These are phyloP conservation scores for Gambusia affinis DNA, from an alignment of 2,113 vertebrate species.

Conservation along the genomic window DNA sequence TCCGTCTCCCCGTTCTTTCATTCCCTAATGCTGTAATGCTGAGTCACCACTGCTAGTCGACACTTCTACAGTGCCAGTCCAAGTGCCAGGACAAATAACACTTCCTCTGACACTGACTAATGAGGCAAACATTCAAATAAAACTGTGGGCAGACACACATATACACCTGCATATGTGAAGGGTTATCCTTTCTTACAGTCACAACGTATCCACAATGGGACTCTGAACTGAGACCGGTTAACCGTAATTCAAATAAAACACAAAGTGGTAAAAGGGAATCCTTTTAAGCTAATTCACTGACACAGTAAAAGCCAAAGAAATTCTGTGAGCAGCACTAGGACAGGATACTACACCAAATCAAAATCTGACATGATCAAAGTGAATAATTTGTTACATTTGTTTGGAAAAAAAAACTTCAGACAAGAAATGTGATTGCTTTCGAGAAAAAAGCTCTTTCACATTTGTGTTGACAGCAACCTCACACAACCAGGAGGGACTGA, in stretches of 20 bases:
- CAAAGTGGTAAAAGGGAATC: background rate
- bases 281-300: background rate
- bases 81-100: conserved; percentile 76
- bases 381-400: background rate
- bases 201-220: background rate
- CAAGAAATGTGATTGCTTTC: conserved; percentile 42
- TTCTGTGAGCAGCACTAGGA: conserved; percentile 7
- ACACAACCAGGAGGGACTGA: conserved; percentile 20
- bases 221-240: conserved; percentile 14
- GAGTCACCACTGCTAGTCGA: conserved; percentile 80
- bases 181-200: conserved; percentile 3
- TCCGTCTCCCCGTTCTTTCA: conserved; percentile 39
- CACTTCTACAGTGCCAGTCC: conserved; percentile 71
- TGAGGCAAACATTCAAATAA: conserved; percentile 57
- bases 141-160: conserved; percentile 25
- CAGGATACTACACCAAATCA: background rate
- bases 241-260: background rate
- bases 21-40: conserved; percentile 72
- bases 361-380: background rate
- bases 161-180: conserved; percentile 30
- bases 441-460: conserved; percentile 33
- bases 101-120: conserved; percentile 68
- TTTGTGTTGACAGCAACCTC: conserved; percentile 56
- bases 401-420: conserved; percentile 5
- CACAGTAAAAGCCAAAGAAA: background rate